Base-by-base conservation (phyloP, 2,888 invertebrate genomes). In the Melieria omissa region DNA sequence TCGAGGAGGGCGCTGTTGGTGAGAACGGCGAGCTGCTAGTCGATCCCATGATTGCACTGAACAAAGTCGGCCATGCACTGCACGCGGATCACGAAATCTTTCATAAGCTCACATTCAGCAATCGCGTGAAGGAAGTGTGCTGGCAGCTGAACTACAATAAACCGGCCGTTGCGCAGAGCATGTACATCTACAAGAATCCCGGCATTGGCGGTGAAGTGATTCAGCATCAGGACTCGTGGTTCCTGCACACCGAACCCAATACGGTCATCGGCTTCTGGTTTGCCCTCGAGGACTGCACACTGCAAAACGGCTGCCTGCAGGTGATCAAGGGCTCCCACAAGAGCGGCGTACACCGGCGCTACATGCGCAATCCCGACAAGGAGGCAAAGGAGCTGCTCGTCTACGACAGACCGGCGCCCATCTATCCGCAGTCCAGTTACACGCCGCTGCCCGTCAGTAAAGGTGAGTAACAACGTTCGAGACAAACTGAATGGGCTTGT, bases 111-210 rank as follows among this genome's bases (percentile, higher is more conserved):
- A 95, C 96, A 0, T 95, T 97, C 85, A 92, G 93, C 83, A 92
- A 94, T 75, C 92, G 94, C 77, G 91, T 99, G 9, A 93, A 94
- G 85, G 90, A 92, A 71, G 88, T 93, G 5, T 93, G 94, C 74
- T 90, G 90, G 79, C 91, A 92, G 77, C 86, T 98, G 10, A 92
- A 92, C 4, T 90, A 93, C 74, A 88, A 89, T 70, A 93, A 94
- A 55, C 99, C 99, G 0, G 92, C 93, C 0, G 90, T 99, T 0
- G 93, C 93, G 1, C 99, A 99, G 85, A 97, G 98, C 88, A 99
- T 99, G 99, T 95, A 96, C 83, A 98, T 99, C 75, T 99, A 95
- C 86, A 99, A 99, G 89, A 97, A 97, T 88, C 96, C 98, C 0
- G 91, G 92, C 16, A 89, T 95, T 72, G 98, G 98, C 0, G 93